Conservation (phyloP, 1,140 invertebrate genomes). For the Drosophila obscura region DNA sequence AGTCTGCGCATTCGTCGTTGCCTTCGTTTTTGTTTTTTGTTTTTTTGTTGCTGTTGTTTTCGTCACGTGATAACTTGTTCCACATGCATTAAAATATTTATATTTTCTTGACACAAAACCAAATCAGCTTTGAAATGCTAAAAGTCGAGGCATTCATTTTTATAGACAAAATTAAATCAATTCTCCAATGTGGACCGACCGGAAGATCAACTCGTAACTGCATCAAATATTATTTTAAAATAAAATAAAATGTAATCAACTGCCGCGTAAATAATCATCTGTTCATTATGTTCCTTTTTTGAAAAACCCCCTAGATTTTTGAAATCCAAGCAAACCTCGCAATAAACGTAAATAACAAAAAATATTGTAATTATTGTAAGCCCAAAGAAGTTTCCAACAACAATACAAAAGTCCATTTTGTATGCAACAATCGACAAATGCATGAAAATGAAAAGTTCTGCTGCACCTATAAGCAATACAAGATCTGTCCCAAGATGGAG, state of each 20-base stretch:
- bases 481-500: slow-evolving; percentile 83
- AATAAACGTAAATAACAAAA: neutral
- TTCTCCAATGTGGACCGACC: slow-evolving; percentile 10
- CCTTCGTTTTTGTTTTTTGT: slow-evolving; percentile 18
- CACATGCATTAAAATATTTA: slow-evolving; percentile 62
- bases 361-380: neutral
- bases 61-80: slow-evolving; percentile 74
- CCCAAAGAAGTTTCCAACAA: slow-evolving; percentile 2
- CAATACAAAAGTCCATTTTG: slow-evolving; percentile 27
- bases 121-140: slow-evolving; percentile 41
- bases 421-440: slow-evolving; percentile 71
- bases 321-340: slow-evolving; percentile 23
- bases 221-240: slow-evolving; percentile 13
- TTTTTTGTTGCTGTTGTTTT: slow-evolving; percentile 19
- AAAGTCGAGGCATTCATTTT: slow-evolving; percentile 51
- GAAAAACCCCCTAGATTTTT: neutral
- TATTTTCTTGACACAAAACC: slow-evolving; percentile 47
- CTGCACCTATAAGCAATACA: slow-evolving; percentile 75
- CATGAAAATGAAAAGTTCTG: slow-evolving; percentile 83
- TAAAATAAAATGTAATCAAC: slow-evolving; percentile 8
- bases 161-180: slow-evolving; percentile 40
- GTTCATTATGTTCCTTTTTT: slow-evolving; percentile 5
- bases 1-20: slow-evolving; percentile 49
- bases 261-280: slow-evolving; percentile 19
- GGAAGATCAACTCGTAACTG: slow-evolving; percentile 18